These are phyloP conservation scores for Thermophis baileyi DNA, from an alignment of 2,113 vertebrate species.

Conservation along the genomic window DNA sequence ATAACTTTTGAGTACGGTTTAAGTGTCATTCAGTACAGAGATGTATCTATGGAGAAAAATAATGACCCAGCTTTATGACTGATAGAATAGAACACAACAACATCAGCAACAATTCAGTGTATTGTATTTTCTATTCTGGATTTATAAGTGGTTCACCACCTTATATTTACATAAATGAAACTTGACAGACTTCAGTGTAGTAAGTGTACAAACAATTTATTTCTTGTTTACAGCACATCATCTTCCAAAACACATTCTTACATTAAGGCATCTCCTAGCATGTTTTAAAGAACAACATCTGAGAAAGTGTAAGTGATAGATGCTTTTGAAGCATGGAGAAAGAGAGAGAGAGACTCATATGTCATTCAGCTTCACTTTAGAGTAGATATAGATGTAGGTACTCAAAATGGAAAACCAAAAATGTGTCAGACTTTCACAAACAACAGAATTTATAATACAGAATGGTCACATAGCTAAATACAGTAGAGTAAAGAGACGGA, in stretches of 20 bases:
- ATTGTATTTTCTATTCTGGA: constrained; percentile 32
- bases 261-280: not conserved
- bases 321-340: not conserved
- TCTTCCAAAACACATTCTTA: not conserved
- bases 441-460: not conserved
- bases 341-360: not conserved
- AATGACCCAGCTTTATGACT: constrained; percentile 26
- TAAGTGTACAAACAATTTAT: not conserved
- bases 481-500: not conserved
- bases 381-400: not conserved
- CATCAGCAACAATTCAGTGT: not conserved
- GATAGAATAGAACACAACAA: not conserved
- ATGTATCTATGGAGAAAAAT: not conserved
- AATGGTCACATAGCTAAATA: not conserved
- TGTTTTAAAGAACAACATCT: not conserved
- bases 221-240: constrained; percentile 1
- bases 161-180: constrained; percentile 32
- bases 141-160: constrained; percentile 12
- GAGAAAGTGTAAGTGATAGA: not conserved
- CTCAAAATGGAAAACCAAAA: not conserved
- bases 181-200: not conserved
- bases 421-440: not conserved
- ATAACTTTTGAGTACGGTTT: not conserved
- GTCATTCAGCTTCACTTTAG: not conserved
- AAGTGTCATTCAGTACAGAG: not conserved